Conservation (phyloP, 2,113 vertebrate species). For the Paramormyrops kingsleyae region DNA sequence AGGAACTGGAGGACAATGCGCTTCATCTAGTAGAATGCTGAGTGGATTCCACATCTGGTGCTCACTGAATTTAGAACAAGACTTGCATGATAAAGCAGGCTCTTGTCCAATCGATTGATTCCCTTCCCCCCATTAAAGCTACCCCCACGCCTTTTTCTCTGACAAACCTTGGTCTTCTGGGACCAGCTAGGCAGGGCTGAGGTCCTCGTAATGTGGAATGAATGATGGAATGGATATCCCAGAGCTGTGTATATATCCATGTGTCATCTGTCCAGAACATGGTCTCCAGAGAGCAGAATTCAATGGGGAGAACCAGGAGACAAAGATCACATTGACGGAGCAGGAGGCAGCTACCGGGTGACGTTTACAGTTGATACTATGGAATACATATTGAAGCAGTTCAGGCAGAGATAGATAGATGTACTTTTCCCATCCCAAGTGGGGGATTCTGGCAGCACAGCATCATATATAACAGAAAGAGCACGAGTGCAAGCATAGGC, state of each 20-base stretch:
- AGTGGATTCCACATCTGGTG: constrained; percentile 40
- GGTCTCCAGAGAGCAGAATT: not conserved
- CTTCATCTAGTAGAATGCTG: constrained; percentile 12
- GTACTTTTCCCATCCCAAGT: not conserved
- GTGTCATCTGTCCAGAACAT: not conserved
- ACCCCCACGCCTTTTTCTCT: constrained; percentile 34
- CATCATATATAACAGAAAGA: not conserved
- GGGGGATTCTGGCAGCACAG: not conserved
- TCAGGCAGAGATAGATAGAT: not conserved
- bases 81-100: not conserved
- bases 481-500: not conserved
- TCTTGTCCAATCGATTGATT: not conserved
- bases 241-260: not conserved
- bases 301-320: not conserved
- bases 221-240: constrained; percentile 29
- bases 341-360: not conserved
- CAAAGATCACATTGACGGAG: not conserved
- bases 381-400: not conserved
- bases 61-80: constrained; percentile 4
- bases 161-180: constrained; percentile 13
- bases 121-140: constrained; percentile 12
- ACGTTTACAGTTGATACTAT: not conserved
- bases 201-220: constrained; percentile 53
- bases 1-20: not conserved
- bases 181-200: constrained; percentile 29